These are phyloP conservation scores for Acipenser transmontanus DNA, from an alignment of 2,797 vertebrate species.

Conservation along the genomic window DNA sequence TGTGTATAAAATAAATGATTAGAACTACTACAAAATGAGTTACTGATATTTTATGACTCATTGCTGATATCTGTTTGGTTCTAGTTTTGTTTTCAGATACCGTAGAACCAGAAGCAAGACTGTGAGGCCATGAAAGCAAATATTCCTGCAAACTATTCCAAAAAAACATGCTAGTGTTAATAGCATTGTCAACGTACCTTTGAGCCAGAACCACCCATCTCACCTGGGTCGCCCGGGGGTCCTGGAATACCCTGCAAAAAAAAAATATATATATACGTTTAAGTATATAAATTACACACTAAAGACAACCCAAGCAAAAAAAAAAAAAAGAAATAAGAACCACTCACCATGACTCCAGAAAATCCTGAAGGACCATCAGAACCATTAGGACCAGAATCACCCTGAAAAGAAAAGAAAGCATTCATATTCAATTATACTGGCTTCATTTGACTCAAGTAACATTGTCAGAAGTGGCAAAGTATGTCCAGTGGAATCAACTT, in stretches of 20 bases:
- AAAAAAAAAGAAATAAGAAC: not conserved
- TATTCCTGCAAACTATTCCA: not conserved
- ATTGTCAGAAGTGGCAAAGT: too few relatives aligned
- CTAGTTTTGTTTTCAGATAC: too few relatives aligned
- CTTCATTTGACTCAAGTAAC: too few relatives aligned
- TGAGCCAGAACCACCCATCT: slow-evolving; percentile 35
- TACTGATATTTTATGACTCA: too few relatives aligned
- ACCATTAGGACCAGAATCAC: slow-evolving; percentile 49
- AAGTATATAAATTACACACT: too few relatives aligned
- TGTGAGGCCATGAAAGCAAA: too few relatives aligned
- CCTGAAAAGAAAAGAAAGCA: slow-evolving; percentile 38
- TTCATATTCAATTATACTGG: not conserved
- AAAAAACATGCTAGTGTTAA: not conserved
- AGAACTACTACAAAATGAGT: too few relatives aligned
- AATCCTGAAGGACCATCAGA: slow-evolving; percentile 64
- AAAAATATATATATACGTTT: not conserved
- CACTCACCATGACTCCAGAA: slow-evolving; percentile 52
- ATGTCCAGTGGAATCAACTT: too few relatives aligned
- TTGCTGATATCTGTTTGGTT: too few relatives aligned
- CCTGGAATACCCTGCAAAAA: slow-evolving; percentile 51
- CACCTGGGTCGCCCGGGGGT: slow-evolving; percentile 48
- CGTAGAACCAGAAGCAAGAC: too few relatives aligned
- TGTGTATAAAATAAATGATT: too few relatives aligned
- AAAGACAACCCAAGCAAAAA: not conserved
- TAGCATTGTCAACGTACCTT: slow-evolving; percentile 42